Percentiles rank a stretch among this genome's conserved stretches.
phyloP scores from a whole-genome alignment of 2,797 vertebrate genomes.

The Gymnothorax reevesii region DNA sequence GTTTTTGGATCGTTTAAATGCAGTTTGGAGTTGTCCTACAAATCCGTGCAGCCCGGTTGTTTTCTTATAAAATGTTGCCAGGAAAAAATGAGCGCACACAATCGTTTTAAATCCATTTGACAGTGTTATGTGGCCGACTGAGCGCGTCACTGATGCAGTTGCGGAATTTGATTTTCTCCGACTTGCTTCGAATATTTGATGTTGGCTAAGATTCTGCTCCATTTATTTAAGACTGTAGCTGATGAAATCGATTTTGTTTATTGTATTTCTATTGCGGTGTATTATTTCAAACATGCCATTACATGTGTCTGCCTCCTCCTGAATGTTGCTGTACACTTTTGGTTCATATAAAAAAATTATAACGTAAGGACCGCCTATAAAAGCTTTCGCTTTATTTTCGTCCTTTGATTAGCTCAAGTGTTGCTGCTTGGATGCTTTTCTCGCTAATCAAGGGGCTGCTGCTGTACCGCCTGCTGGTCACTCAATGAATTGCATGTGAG shows the following conservation, averaged over 20 bases:
- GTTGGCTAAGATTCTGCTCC: too few species aligned
- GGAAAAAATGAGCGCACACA: neutral
- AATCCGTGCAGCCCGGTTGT: neutral
- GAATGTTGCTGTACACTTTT: neutral
- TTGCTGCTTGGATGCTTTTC: neutral
- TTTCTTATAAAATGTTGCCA: neutral
- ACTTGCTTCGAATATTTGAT: too few species aligned
- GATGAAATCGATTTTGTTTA: neutral
- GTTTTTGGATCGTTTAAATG: constrained; percentile 7
- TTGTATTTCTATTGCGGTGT: neutral
- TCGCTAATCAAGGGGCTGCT: too few species aligned
- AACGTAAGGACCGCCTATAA: neutral
- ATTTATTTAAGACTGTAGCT: neutral
- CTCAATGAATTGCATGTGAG: too few species aligned
- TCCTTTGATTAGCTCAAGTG: neutral
- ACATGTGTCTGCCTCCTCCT: neutral
- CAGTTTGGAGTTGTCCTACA: neutral
- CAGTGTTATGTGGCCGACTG: too few species aligned
- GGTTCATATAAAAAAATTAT: too few species aligned
- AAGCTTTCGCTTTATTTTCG: neutral
- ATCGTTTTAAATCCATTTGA: too few species aligned
- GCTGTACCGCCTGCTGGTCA: too few species aligned
- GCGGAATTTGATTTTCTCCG: too few species aligned
- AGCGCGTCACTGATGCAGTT: too few species aligned
- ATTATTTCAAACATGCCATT: neutral